These are phyloP conservation scores for Eubucco bourcierii DNA, from an alignment of 2,113 vertebrate species.

Conservation along the genomic window DNA sequence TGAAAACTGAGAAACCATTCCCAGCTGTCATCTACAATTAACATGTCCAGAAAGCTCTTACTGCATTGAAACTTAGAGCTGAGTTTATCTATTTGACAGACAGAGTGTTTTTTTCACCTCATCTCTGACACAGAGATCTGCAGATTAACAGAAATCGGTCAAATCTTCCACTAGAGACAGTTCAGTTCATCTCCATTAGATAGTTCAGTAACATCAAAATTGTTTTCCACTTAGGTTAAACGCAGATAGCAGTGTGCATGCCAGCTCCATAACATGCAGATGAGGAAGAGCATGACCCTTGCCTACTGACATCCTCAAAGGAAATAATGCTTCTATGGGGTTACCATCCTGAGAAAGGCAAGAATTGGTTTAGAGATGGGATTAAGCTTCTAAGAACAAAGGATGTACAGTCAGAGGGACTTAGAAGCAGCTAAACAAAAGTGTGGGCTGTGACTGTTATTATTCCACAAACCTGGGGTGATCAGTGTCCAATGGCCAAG, in stretches of 20 bases:
- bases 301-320: background rate
- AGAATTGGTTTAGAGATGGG: background rate
- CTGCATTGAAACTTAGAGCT: background rate
- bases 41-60: background rate
- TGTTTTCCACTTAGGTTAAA: background rate
- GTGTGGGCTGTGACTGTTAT: background rate
- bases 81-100: background rate
- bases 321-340: background rate
- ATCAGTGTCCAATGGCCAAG: rapidly evolving
- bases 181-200: background rate
- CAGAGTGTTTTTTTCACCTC: background rate
- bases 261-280: background rate
- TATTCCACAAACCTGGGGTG: background rate
- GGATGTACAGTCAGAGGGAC: background rate
- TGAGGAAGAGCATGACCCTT: background rate
- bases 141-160: background rate
- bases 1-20: background rate
- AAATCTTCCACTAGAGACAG: background rate
- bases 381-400: background rate
- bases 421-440: background rate
- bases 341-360: background rate
- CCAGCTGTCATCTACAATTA: background rate
- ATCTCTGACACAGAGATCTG: background rate
- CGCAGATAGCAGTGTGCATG: rapidly evolving
- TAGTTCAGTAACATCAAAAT: background rate